Evolutionary conservation across 2,113 vertebrate species (phyloP).

Genomic region (Azemiops feae): DNA sequence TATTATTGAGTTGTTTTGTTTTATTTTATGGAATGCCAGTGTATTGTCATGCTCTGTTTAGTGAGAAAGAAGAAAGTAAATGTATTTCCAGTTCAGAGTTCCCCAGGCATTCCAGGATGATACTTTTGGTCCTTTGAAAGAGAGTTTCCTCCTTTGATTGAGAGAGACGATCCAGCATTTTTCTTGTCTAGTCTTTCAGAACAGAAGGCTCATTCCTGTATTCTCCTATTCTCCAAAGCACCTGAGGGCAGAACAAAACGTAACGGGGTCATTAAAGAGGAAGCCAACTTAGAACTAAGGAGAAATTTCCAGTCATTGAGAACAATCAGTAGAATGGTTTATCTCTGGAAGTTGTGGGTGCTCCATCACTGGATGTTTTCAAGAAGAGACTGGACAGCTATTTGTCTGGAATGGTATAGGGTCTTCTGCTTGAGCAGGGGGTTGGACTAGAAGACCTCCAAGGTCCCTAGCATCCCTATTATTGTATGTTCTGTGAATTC

Average conservation of each 20-base stretch:
- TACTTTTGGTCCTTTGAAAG: not conserved
- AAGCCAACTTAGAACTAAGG: too few species aligned
- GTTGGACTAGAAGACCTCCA: not conserved
- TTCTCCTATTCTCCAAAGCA: too few species aligned
- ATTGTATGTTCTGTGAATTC: not conserved
- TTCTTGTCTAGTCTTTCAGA: not conserved
- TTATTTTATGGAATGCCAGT: not conserved
- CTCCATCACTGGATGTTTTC: too few species aligned
- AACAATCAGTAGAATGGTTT: too few species aligned
- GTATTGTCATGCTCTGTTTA: conserved; percentile 5
- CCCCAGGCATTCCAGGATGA: not conserved
- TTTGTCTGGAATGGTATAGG: not conserved
- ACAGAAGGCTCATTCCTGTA: not conserved
- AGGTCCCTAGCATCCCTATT: not conserved
- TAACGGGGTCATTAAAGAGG: too few species aligned
- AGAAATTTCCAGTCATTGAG: too few species aligned
- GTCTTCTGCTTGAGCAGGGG: not conserved
- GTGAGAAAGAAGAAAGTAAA: not conserved
- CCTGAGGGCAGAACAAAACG: too few species aligned
- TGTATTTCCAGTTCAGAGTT: not conserved
- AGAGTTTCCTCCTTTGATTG: not conserved
- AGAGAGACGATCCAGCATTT: not conserved
- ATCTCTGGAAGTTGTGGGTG: too few species aligned
- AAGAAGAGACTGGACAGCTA: too few species aligned
- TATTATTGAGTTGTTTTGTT: not conserved